Base-by-base conservation (phyloP, 2,888 invertebrate species). In the Sinodicranocentrus sp. region DNA sequence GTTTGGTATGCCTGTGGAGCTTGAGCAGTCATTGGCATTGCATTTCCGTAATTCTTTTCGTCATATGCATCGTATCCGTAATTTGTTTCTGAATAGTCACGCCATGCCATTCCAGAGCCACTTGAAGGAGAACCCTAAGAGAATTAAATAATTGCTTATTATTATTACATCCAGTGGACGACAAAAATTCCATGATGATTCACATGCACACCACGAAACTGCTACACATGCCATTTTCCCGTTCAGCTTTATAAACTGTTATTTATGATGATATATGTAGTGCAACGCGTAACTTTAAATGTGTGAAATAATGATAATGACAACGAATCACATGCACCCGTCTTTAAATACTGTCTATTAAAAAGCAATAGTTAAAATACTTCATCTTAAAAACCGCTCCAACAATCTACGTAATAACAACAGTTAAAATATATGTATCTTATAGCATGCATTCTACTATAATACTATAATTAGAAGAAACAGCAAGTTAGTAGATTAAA, bases 21-120 rank as follows among this genome's bases (percentile, higher is more conserved):
- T 15, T 86, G 84, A 26, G 86, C 79, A 15, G 85, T 85, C 57
- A 88, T 82, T 57, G 87, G 88, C 87, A 88, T 88, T 23, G 87
- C 73, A 65, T 89, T 89, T 17, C 72, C 89, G 15, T 82, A 68
- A 25, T 95, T 95, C 89, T 96, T 95, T 82, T 95, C 94, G 89
- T 96, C 96, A 90, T 95, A 96, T 0, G 95, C 94, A 89, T 97
- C 97, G 91, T 97, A 97, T 0, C 95, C 97, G 91, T 96, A 97
- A 91, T 97, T 97, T 0, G 96, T 96, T 63, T 89, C 89, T 0
- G 95, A 94, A 90, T 96, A 97, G 90, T 97, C 97, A 90, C 96
- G 96, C 97, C 97, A 97, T 0, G 96, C 95, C 19, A 88, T 88
- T 48, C 88, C 88, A 6, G 87, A 86, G 6, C 88, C 86, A 68